Evolutionary conservation across 1,140 invertebrate species (phyloP).

Genomic region (Medauroidea extradentata): DNA sequence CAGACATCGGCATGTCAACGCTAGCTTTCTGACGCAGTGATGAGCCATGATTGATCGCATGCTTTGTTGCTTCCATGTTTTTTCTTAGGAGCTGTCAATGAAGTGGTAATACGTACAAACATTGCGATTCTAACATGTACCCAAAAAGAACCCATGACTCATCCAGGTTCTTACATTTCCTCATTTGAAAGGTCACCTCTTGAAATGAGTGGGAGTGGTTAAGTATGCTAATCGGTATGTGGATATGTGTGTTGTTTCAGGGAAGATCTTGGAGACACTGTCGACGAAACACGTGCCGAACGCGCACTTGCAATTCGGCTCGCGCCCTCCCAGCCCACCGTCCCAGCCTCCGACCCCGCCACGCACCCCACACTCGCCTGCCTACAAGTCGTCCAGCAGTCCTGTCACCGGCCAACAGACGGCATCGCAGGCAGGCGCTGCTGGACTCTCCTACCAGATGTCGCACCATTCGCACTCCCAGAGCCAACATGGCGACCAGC

Average conservation of each 20-base stretch:
- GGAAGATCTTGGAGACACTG: constrained; percentile 16
- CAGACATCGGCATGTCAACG: too few species aligned
- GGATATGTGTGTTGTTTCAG: not conserved
- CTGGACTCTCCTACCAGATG: not conserved
- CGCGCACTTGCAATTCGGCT: not conserved
- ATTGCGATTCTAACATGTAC: too few species aligned
- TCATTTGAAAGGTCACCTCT: too few species aligned
- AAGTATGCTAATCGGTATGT: too few species aligned
- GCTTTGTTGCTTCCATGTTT: too few species aligned
- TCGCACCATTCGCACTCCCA: not conserved
- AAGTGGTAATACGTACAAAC: too few species aligned
- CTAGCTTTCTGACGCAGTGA: too few species aligned
- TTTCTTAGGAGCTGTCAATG: too few species aligned
- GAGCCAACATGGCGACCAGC: not conserved
- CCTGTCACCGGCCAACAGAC: not conserved
- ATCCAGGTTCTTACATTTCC: too few species aligned
- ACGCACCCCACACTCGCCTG: constrained; percentile 9
- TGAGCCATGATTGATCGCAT: too few species aligned
- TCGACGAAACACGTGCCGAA: constrained; percentile 1
- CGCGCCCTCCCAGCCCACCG: constrained; percentile 3
- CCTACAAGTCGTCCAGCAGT: not conserved
- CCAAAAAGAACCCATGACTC: too few species aligned
- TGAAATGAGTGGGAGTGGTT: too few species aligned
- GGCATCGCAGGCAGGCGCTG: not conserved
- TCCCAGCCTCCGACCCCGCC: constrained; percentile 16